Evolutionary conservation across 2,113 vertebrate species (phyloP).

Genomic region (Hemiscyllium ocellatum): DNA sequence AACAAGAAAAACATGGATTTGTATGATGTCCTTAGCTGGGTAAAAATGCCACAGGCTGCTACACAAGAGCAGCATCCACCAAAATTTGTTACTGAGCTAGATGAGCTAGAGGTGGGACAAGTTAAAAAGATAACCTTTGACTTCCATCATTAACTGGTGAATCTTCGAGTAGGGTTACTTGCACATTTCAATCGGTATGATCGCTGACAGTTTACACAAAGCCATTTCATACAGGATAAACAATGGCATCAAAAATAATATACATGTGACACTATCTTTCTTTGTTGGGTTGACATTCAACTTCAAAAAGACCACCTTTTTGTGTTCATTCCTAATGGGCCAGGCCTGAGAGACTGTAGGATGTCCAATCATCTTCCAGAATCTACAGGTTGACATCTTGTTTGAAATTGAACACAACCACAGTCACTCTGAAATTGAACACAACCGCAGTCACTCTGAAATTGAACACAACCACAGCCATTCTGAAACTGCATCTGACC

Average conservation of each 20-base stretch:
- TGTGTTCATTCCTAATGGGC: neutral
- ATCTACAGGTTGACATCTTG: neutral
- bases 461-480: too few species aligned
- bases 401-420: neutral
- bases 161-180: neutral
- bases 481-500: too few species aligned
- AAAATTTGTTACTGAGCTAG: too few species aligned
- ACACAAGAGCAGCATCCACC: too few species aligned
- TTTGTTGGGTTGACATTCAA: neutral
- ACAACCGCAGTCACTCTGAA: too few species aligned
- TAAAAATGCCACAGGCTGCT: too few species aligned
- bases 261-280: too few species aligned
- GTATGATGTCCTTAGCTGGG: too few species aligned
- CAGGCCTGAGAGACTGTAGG: neutral
- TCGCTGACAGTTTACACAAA: neutral
- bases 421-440: too few species aligned
- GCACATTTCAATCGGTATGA: neutral
- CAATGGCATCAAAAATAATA: neutral
- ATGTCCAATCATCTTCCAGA: neutral
- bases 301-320: neutral
- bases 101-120: neutral
- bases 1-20: too few species aligned
- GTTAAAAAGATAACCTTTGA: neutral
- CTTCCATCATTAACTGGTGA: neutral
- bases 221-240: too few species aligned